A percentile compares a stretch with the other conserved stretches of the same genome.
Evolutionary conservation across 2,113 vertebrate genomes (phyloP).

Genomic region (Perca schrenkii): DNA sequence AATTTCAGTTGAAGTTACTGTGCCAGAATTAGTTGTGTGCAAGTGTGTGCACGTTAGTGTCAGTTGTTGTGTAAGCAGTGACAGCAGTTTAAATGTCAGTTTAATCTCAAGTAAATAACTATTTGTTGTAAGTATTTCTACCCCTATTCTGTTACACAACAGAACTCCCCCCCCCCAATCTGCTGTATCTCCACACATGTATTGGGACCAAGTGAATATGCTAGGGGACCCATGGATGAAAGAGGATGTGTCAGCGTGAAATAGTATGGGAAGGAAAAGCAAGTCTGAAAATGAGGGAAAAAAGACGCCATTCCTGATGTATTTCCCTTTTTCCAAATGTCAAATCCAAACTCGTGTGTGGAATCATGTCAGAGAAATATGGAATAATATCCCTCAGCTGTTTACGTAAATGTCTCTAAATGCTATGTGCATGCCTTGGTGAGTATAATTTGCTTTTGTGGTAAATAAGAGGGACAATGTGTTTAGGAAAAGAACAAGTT

Average conservation of each 20-base stretch:
- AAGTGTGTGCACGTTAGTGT: not conserved
- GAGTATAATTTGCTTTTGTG: slow-evolving; percentile 18
- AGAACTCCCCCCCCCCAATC: not conserved
- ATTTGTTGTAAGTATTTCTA: not conserved
- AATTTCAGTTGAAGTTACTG: not conserved
- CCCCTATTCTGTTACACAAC: not conserved
- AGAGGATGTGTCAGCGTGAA: slow-evolving; percentile 56
- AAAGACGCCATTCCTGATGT: slow-evolving; percentile 18
- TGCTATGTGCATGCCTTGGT: slow-evolving; percentile 1
- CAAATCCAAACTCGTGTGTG: slow-evolving; percentile 44
- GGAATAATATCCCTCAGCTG: slow-evolving; percentile 55
- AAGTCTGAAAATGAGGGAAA: slow-evolving; percentile 42
- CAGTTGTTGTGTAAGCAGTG: not conserved
- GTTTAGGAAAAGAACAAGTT: slow-evolving; percentile 23
- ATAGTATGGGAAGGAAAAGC: slow-evolving; percentile 35
- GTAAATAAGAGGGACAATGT: slow-evolving; percentile 27
- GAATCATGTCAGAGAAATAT: slow-evolving; percentile 52
- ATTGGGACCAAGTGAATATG: slow-evolving; percentile 33
- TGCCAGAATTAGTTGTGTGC: not conserved
- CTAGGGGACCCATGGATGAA: slow-evolving; percentile 23
- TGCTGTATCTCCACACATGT: not conserved
- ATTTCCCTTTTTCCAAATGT: slow-evolving; percentile 36
- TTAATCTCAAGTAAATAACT: slow-evolving; percentile 7
- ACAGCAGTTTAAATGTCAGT: not conserved
- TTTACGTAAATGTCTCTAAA: slow-evolving; percentile 53